Percentiles rank a stretch among this genome's conserved stretches.
These are phyloP conservation scores for Centropyge bicolor DNA, from an alignment of 2,797 vertebrate species.

Conservation along the genomic window DNA sequence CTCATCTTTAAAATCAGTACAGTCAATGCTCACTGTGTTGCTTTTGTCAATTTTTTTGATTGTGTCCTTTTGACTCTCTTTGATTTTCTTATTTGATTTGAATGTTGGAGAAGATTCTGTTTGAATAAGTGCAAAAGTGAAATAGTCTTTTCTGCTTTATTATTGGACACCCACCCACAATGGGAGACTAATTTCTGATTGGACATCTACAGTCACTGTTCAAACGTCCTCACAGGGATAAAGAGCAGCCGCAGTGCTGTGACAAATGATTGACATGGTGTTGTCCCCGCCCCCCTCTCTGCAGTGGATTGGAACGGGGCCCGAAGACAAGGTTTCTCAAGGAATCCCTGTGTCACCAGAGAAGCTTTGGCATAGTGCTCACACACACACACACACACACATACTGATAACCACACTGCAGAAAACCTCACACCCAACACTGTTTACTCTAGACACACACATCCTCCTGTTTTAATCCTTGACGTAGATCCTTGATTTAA, in stretches of 20 bases:
- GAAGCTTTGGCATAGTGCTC: slow-evolving; percentile 16
- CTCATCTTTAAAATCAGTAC: neutral
- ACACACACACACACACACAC: slow-evolving; percentile 8
- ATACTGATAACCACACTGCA: slow-evolving; percentile 30
- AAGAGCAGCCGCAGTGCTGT: slow-evolving; percentile 19
- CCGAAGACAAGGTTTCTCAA: slow-evolving; percentile 58
- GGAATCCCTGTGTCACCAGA: slow-evolving; percentile 56
- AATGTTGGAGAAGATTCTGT: neutral
- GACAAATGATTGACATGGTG: slow-evolving; percentile 34
- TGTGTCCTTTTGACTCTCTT: neutral
- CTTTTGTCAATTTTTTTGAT: neutral
- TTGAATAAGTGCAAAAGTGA: neutral
- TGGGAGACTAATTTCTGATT: neutral
- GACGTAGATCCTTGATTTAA: slow-evolving; percentile 25
- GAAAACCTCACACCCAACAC: slow-evolving; percentile 24
- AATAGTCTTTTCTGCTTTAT: neutral
- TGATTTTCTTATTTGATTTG: neutral
- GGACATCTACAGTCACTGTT: neutral
- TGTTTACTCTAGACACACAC: slow-evolving; percentile 53
- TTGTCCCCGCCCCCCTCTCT: slow-evolving; percentile 16
- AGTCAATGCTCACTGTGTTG: neutral
- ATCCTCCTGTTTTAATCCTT: slow-evolving; percentile 13
- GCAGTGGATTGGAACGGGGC: slow-evolving; percentile 48
- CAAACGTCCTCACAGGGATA: neutral
- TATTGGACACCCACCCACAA: neutral